Conservation (phyloP, 2,113 vertebrate species). For the Diphyllodes magnificus region DNA sequence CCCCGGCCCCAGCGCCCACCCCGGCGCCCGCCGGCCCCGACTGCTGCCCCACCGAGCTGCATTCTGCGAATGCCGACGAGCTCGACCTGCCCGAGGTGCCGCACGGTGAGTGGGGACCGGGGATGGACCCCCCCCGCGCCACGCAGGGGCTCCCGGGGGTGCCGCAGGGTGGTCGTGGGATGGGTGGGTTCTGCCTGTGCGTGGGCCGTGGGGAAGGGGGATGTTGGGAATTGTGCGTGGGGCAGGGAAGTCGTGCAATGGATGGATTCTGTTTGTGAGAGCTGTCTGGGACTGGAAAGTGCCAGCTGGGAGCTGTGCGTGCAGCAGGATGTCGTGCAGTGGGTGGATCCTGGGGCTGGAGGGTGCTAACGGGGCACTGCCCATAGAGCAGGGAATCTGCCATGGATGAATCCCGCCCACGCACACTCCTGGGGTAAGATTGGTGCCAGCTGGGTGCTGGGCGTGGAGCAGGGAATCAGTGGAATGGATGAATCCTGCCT, state of each 20-base stretch:
- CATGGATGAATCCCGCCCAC: fast-evolving
- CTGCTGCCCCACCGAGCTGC: conserved; percentile 89
- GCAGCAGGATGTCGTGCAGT: fast-evolving
- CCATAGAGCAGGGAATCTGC: background rate
- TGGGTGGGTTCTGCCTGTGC: fast-evolving
- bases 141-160: fast-evolving
- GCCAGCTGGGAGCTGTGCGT: fast-evolving
- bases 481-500: fast-evolving
- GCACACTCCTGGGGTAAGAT: fast-evolving
- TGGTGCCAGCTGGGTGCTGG: no score
- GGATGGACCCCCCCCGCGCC: fast-evolving
- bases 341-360: background rate
- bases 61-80: conserved; percentile 84
- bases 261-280: fast-evolving
- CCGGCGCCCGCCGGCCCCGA: background rate
- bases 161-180: fast-evolving
- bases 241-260: fast-evolving
- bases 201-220: fast-evolving
- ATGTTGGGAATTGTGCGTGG: fast-evolving
- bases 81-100: conserved; percentile 84
- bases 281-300: fast-evolving
- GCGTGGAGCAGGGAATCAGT: background rate
- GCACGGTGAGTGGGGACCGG: conserved; percentile 76
- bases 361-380: fast-evolving
- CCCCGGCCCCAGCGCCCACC: conserved; percentile 72